phyloP scores from a whole-genome alignment of 2,797 vertebrate species.

The Falco columbarius region DNA sequence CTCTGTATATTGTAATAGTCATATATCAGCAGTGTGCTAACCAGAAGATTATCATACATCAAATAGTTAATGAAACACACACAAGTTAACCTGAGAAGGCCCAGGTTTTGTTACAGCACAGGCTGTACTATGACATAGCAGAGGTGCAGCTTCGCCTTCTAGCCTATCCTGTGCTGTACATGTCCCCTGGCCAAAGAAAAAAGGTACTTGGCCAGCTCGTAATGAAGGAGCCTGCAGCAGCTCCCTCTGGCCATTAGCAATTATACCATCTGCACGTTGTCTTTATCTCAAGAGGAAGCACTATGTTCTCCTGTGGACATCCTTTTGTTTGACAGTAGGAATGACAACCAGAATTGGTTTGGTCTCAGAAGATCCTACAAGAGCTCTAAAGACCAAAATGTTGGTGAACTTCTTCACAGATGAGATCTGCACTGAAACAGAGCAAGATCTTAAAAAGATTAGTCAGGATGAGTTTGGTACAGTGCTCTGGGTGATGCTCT shows the following conservation, averaged over 20 bases:
- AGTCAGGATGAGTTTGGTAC: no score
- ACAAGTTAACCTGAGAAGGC: neutral
- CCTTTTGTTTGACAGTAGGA: neutral
- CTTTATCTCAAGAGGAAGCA: neutral
- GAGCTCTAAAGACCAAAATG: neutral
- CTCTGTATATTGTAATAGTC: neutral
- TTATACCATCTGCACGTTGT: neutral
- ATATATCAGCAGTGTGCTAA: neutral
- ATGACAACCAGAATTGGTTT: neutral
- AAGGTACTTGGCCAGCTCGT: neutral
- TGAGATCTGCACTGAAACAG: neutral
- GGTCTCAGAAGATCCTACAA: neutral
- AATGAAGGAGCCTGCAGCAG: neutral
- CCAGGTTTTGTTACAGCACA: neutral
- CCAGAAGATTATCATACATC: neutral
- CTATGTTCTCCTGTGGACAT: neutral
- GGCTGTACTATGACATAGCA: fast-evolving
- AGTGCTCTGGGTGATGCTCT: no score
- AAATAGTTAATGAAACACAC: neutral
- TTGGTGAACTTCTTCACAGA: neutral
- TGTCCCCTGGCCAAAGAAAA: no score
- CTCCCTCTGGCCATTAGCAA: neutral
- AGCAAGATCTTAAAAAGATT: no score
- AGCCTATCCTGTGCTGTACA: neutral
- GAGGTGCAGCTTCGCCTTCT: neutral